Evolutionary conservation across 64 coral and sea anemone species (phyloP).

Genomic region (Actinia equina): DNA sequence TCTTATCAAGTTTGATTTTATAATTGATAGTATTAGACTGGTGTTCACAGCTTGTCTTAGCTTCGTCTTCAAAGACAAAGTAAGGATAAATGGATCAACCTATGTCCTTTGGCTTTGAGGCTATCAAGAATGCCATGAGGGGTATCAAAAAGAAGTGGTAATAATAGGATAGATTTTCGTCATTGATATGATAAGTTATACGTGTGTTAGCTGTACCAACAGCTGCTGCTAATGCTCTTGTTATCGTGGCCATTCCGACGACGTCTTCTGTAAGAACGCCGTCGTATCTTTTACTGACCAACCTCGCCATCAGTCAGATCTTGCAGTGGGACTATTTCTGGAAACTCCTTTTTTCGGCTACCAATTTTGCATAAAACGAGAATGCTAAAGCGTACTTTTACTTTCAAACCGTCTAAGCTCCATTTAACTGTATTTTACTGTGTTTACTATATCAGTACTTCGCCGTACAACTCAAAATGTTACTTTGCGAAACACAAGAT

Average conservation of each 20-base stretch:
- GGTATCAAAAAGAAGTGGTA: background rate
- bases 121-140: background rate
- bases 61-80: no score
- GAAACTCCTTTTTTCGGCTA: background rate
- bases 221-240: background rate
- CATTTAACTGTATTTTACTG: background rate
- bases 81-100: background rate
- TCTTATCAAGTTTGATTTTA: no score
- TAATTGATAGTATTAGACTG: no score
- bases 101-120: background rate
- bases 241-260: background rate
- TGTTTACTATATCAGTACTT: background rate
- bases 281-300: background rate
- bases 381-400: constrained; percentile 1
- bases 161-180: background rate
- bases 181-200: background rate
- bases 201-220: background rate
- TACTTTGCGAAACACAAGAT: background rate
- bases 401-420: background rate
- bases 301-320: constrained; percentile 5
- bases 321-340: background rate
- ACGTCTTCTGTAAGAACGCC: constrained; percentile 13
- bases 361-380: background rate
- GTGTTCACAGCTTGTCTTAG: no score
- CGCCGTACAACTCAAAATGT: background rate